A percentile compares a stretch with the other conserved stretches of the same genome.
Conservation (phyloP, 1,140 invertebrate genomes). For the Lucilia sericata region DNA sequence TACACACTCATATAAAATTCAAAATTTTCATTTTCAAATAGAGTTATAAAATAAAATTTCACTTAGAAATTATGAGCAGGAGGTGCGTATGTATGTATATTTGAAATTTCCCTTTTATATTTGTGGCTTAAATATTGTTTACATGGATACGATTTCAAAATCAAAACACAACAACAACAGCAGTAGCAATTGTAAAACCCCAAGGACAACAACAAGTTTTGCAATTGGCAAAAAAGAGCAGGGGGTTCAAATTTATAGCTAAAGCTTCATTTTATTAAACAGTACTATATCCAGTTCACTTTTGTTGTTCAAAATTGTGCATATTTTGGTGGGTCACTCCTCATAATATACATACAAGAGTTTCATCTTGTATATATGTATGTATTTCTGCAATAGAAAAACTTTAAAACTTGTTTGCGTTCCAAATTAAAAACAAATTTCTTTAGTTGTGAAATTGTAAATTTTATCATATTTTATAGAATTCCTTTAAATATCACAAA, state of each 20-base stretch:
- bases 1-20: constrained; percentile 45
- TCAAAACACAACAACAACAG: neutral
- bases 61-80: neutral
- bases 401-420: too few species aligned
- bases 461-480: neutral
- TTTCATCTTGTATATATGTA: neutral
- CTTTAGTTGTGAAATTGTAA: too few species aligned
- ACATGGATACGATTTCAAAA: constrained; percentile 15
- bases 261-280: neutral
- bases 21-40: constrained; percentile 47
- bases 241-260: neutral
- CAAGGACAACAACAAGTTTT: neutral
- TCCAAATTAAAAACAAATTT: neutral
- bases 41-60: constrained; percentile 48
- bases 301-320: neutral
- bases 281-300: too few species aligned
- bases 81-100: constrained; percentile 31
- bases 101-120: constrained; percentile 49
- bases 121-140: constrained; percentile 40
- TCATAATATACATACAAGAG: too few species aligned
- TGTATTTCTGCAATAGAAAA: constrained; percentile 28
- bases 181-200: neutral
- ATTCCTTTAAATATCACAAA: neutral
- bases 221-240: neutral
- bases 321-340: too few species aligned